Percentiles rank a stretch among this genome's conserved stretches.
These are phyloP conservation scores for Parazoanthus darwini DNA, from an alignment of 92 coral and sea anemone species.

Conservation along the genomic window DNA sequence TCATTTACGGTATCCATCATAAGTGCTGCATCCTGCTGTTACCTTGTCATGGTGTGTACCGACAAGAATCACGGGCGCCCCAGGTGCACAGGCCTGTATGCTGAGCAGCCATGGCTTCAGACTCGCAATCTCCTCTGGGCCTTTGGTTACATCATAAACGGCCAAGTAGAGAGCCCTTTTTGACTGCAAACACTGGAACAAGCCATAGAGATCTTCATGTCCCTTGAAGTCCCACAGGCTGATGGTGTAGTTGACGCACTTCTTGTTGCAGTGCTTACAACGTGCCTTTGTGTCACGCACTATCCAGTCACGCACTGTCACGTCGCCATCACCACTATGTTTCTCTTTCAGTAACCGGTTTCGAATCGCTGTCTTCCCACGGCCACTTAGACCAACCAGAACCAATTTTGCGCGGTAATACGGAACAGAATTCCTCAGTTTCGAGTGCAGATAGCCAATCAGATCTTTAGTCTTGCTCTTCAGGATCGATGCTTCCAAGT, in stretches of 20 bases:
- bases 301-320: constrained; percentile 78
- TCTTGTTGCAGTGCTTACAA: constrained; percentile 79
- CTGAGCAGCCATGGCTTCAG: constrained; percentile 90
- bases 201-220: constrained; percentile 62
- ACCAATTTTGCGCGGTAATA: constrained; percentile 93
- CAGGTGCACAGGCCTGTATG: constrained; percentile 85
- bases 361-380: constrained; percentile 92
- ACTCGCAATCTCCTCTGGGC: constrained; percentile 76
- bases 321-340: constrained; percentile 54
- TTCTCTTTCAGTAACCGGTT: constrained; percentile 67
- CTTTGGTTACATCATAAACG: constrained; percentile 88
- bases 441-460: constrained; percentile 85
- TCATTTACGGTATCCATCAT: background rate
- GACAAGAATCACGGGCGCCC: constrained; percentile 86
- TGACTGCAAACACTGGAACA: constrained; percentile 85
- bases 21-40: constrained; percentile 5
- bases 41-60: constrained; percentile 95
- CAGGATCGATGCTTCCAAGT: constrained; percentile 76
- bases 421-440: constrained; percentile 84
- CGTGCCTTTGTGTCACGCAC: constrained; percentile 81
- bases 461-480: constrained; percentile 84
- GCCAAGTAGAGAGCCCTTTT: constrained; percentile 81
- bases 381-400: constrained; percentile 76
- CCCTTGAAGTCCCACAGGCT: constrained; percentile 91
- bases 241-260: constrained; percentile 76